These are phyloP conservation scores for Denticeps clupeoides DNA, from an alignment of 2,797 vertebrate genomes.

Conservation along the genomic window DNA sequence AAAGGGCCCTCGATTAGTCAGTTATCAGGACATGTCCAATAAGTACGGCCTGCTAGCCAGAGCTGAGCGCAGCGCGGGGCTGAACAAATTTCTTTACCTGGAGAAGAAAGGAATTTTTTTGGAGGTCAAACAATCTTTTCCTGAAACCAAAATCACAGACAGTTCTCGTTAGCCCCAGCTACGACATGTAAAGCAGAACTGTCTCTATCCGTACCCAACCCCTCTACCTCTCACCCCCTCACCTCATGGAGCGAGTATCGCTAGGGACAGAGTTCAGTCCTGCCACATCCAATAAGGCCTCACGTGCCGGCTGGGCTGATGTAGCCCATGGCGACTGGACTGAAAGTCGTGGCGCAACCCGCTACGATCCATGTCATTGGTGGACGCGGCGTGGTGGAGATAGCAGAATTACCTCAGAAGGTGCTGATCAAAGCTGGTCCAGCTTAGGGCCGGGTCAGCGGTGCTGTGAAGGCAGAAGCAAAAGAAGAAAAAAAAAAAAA, in stretches of 20 bases:
- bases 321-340: slow-evolving; percentile 24
- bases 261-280: slow-evolving; percentile 24
- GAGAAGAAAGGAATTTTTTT: slow-evolving; percentile 5
- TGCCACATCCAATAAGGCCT: slow-evolving; percentile 30
- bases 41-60: slow-evolving; percentile 4
- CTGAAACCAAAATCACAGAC: slow-evolving; percentile 5
- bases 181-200: neutral
- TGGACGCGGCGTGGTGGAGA: slow-evolving; percentile 19
- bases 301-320: slow-evolving; percentile 14
- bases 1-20: slow-evolving; percentile 1
- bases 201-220: neutral
- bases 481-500: slow-evolving; percentile 27
- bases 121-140: slow-evolving; percentile 4
- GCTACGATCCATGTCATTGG: slow-evolving; percentile 20
- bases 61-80: slow-evolving; percentile 3
- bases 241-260: slow-evolving; percentile 15
- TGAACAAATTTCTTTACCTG: slow-evolving; percentile 5
- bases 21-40: slow-evolving; percentile 4
- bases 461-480: slow-evolving; percentile 18
- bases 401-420: slow-evolving; percentile 24
- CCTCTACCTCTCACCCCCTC: slow-evolving; percentile 26
- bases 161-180: slow-evolving; percentile 6
- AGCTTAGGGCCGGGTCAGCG: slow-evolving; percentile 12
- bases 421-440: slow-evolving; percentile 28
- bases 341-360: slow-evolving; percentile 16